Conservation (phyloP, 1,140 invertebrate genomes). For the Babylonia areolata region DNA sequence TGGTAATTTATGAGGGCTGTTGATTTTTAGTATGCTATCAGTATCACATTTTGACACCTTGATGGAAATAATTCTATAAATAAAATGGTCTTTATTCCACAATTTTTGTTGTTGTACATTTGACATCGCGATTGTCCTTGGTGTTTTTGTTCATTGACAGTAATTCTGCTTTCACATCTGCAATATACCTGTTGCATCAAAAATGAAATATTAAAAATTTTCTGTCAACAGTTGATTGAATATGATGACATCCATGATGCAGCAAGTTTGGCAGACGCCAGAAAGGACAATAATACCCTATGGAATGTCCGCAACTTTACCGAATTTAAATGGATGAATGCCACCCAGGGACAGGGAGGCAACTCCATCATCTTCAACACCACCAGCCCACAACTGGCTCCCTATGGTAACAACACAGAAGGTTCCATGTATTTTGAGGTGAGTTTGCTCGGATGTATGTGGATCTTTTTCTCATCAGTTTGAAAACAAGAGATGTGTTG, state of each 20-base stretch:
- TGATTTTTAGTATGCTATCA: too few relatives aligned
- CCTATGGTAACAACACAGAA: not conserved
- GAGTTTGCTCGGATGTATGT: not conserved
- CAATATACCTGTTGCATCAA: too few relatives aligned
- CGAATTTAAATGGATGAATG: constrained; percentile 53
- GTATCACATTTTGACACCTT: too few relatives aligned
- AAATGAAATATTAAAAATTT: not conserved
- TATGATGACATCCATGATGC: constrained; percentile 65
- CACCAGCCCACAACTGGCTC: not conserved
- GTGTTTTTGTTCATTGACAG: too few relatives aligned
- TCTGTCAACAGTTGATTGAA: constrained; percentile 60
- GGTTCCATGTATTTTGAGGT: constrained; percentile 37
- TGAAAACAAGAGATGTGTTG: too few relatives aligned
- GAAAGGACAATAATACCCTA: constrained; percentile 20
- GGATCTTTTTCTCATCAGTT: too few relatives aligned
- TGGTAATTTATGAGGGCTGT: too few relatives aligned
- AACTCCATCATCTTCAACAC: constrained; percentile 47
- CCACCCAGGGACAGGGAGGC: constrained; percentile 20
- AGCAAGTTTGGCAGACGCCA: constrained; percentile 51
- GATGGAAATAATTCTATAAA: too few relatives aligned
- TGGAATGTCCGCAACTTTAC: constrained; percentile 57
- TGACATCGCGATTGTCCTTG: too few relatives aligned
- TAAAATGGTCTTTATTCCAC: too few relatives aligned
- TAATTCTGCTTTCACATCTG: too few relatives aligned
- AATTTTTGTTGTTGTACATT: too few relatives aligned